Conservation (phyloP, 2,113 vertebrate species). For the Chloebia gouldiae region DNA sequence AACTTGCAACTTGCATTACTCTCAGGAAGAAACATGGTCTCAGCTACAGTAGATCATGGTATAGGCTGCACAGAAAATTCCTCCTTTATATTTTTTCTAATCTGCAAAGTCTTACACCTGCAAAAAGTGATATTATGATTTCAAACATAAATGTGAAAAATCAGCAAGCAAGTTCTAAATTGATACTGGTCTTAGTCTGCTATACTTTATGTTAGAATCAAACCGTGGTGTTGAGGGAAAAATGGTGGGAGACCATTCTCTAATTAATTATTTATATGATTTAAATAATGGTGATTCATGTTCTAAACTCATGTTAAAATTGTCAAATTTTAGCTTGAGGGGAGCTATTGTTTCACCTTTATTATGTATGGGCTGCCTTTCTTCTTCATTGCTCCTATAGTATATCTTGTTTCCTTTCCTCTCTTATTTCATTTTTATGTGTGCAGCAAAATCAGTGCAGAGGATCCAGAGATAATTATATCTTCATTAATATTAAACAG, state of each 20-base stretch:
- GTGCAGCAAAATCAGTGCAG: background rate
- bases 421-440: background rate
- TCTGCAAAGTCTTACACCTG: background rate
- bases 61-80: background rate
- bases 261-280: background rate
- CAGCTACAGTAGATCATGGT: background rate
- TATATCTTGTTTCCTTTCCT: background rate
- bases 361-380: background rate
- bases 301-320: background rate
- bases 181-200: background rate
- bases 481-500: conserved; percentile 25
- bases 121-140: background rate
- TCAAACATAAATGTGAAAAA: background rate
- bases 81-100: background rate
- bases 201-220: background rate
- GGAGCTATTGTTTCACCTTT: background rate
- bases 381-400: background rate
- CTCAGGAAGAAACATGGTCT: background rate
- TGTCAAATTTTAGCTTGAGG: background rate
- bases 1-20: background rate
- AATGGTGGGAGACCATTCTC: background rate
- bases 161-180: background rate
- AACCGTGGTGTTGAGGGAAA: background rate
- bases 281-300: background rate
- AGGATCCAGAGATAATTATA: conserved; percentile 1